A percentile compares a stretch with the other conserved stretches of the same genome.
Evolutionary conservation across 2,888 invertebrate genomes (phyloP).

Genomic region (Ligdia adustata): DNA sequence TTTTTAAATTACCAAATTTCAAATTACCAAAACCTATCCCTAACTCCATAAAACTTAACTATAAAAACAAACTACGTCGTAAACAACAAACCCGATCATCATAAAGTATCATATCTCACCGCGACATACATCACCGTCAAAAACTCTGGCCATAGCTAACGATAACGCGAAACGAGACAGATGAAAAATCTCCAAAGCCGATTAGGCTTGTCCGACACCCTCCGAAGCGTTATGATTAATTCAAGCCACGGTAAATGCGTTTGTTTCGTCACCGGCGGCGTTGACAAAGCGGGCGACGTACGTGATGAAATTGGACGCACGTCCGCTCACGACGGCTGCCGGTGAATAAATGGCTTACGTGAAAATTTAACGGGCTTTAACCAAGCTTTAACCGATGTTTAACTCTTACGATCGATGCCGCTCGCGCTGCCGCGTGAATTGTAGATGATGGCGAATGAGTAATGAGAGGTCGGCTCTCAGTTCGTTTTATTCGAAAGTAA

Average conservation of each 20-base stretch:
- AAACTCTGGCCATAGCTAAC: conserved; percentile 15
- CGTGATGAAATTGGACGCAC: conserved; percentile 45
- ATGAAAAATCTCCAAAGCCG: conserved; percentile 30
- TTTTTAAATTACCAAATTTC: too few species aligned
- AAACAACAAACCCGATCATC: background rate
- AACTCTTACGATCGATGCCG: conserved; percentile 29
- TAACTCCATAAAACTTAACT: background rate
- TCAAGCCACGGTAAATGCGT: conserved; percentile 47
- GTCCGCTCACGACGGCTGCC: conserved; percentile 30
- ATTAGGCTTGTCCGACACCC: conserved; percentile 36
- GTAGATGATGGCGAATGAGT: conserved; percentile 19
- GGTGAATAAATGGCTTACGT: conserved; percentile 35
- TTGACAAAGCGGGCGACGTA: conserved; percentile 44
- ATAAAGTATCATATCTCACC: conserved; percentile 4
- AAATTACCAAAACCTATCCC: too few species aligned
- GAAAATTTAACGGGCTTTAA: conserved; percentile 34
- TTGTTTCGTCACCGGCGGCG: conserved; percentile 43
- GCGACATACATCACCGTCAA: conserved; percentile 16
- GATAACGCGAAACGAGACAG: conserved; percentile 17
- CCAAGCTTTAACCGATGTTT: conserved; percentile 26
- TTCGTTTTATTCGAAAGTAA: too few species aligned
- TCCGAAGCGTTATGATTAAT: conserved; percentile 42
- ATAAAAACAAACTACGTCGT: background rate
- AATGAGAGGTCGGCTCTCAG: conserved; percentile 3
- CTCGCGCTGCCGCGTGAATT: conserved; percentile 24